These are phyloP conservation scores for Nipponacmea schrenckii DNA, from an alignment of 2,888 invertebrate species.

Conservation along the genomic window DNA sequence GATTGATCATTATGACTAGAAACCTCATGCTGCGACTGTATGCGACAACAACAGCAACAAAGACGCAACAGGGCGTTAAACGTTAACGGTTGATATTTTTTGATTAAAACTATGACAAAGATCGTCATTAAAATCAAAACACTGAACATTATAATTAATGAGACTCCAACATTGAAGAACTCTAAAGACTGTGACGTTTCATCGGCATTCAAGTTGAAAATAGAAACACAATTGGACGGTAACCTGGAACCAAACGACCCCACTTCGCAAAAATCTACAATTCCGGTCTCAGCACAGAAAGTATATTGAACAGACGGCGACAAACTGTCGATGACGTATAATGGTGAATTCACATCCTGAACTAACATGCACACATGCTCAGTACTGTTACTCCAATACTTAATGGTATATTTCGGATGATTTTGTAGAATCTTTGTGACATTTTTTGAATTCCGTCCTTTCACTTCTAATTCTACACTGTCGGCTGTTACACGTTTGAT, in stretches of 20 bases:
- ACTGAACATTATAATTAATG: neutral
- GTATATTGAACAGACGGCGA: slow-evolving; percentile 22
- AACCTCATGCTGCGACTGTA: neutral
- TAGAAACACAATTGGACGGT: slow-evolving; percentile 11
- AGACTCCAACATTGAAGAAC: neutral
- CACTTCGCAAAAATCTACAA: slow-evolving; percentile 30
- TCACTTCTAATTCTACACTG: slow-evolving; percentile 18
- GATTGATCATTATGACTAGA: slow-evolving; percentile 8
- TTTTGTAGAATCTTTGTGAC: neutral
- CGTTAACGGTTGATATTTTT: slow-evolving; percentile 2
- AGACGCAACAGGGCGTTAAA: slow-evolving; percentile 11
- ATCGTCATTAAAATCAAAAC: slow-evolving; percentile 13
- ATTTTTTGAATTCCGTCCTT: neutral
- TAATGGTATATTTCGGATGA: slow-evolving; percentile 12
- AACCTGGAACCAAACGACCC: slow-evolving; percentile 13
- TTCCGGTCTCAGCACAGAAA: slow-evolving; percentile 29
- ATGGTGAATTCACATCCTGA: slow-evolving; percentile 17
- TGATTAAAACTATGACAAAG: slow-evolving; percentile 11
- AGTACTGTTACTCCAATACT: slow-evolving; percentile 20
- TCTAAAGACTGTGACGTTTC: neutral
- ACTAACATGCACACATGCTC: slow-evolving; percentile 26
- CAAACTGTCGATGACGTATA: slow-evolving; percentile 16
- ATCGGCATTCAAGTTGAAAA: neutral
- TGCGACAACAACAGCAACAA: slow-evolving; percentile 11
- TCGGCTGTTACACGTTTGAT: slow-evolving; percentile 15